Conservation (phyloP, 1,140 invertebrate species). For the Drosophila lacteicornis region DNA sequence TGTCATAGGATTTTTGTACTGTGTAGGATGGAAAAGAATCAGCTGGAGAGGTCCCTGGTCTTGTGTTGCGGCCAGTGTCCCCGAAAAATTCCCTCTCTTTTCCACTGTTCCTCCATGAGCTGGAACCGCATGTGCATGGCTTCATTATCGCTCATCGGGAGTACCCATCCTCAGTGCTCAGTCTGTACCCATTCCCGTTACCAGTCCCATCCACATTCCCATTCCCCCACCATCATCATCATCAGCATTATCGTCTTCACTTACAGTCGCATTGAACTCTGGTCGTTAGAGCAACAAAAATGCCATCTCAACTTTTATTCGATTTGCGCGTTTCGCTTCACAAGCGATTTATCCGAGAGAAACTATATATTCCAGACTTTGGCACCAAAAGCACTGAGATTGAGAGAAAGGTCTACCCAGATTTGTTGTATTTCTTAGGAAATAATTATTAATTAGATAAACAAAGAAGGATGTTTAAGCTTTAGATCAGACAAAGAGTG, state of each 20-base stretch:
- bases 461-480: too few relatives aligned
- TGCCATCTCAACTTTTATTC: constrained; percentile 52
- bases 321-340: constrained; percentile 45
- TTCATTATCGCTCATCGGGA: constrained; percentile 67
- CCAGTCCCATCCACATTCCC: constrained; percentile 11
- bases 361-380: constrained; percentile 15
- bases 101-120: neutral
- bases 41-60: constrained; percentile 36
- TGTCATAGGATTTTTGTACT: neutral
- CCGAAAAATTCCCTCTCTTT: neutral
- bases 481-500: too few relatives aligned
- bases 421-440: too few relatives aligned
- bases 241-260: constrained; percentile 43
- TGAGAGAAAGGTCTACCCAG: neutral
- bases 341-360: constrained; percentile 28
- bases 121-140: constrained; percentile 60
- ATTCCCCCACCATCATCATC: constrained; percentile 24
- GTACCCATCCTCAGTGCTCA: neutral
- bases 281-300: constrained; percentile 56
- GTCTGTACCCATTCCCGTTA: neutral
- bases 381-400: neutral
- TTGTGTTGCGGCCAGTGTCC: constrained; percentile 55
- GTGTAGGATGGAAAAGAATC: constrained; percentile 3
- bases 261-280: constrained; percentile 43
- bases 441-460: too few relatives aligned